Evolutionary conservation across 2,797 vertebrate genomes (phyloP), one percentile per base, ranked within the genome.

Genomic region (Chelon labrosus): DNA sequence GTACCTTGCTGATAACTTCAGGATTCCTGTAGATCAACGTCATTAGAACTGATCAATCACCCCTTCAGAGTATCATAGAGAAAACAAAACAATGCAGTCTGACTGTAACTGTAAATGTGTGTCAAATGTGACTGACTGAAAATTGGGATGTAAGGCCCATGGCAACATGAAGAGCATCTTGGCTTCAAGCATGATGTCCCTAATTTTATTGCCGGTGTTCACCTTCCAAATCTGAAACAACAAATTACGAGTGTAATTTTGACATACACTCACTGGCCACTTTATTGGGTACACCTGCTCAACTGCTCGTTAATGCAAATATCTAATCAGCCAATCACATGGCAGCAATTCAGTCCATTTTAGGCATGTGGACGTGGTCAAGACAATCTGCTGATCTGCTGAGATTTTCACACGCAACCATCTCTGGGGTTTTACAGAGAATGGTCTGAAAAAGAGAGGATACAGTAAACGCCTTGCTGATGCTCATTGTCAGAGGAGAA

Each of bases 131-230:
- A 58, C 50, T 65, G 17, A 55, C 35, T 58, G 27, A 54, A 69
- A 77, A 50, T 47, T 17, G 41, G 42, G n/a, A 65, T 46, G 38
- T 19, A 49, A 2, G 27, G 41, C 25, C 51, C 65, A 10, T 25
- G 44, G 54, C 37, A 37, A 44, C 3, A 25, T 31, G 27, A 65
- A 58, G 54, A 65, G 51, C 67, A 49, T 38, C 41, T 10, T 0
- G 46, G 27, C 17, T 72, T 75, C 17, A 68, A 65, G 49, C 22
- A 62, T 27, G 44, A 20, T 13, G 0, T 59, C 58, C 25, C 35
- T 52, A 27, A 19, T 58, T 70, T 80, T 52, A 20, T 71, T 63
- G 22, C 60, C 31, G 46, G 47, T 38, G 41, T 77, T 82, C 4
- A 70, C 47, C 37, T 50, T 19, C 47, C 69, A 56, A 9, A 44